These are phyloP conservation scores for Gnathochromis pfefferi DNA, from an alignment of 2,113 vertebrate species.

Conservation along the genomic window DNA sequence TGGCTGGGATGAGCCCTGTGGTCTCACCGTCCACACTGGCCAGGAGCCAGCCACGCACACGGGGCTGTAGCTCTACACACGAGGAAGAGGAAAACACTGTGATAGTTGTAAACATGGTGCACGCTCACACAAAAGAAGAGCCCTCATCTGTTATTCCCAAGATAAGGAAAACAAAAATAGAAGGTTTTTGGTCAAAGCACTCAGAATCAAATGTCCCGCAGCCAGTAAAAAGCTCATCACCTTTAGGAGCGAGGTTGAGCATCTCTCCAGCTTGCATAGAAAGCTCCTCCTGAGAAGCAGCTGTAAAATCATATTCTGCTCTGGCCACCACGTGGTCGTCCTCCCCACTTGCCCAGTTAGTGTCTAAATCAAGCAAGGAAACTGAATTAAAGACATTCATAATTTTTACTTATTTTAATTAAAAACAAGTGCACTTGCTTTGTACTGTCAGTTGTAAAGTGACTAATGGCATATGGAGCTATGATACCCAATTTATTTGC, in stretches of 20 bases:
- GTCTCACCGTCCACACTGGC: too few relatives aligned
- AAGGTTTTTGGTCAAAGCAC: background rate
- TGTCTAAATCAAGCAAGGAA: slow-evolving; percentile 45
- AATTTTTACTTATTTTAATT: background rate
- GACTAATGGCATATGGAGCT: too few relatives aligned
- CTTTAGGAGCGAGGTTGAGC: slow-evolving; percentile 93
- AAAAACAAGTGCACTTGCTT: background rate
- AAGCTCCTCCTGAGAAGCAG: slow-evolving; percentile 90
- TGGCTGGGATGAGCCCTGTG: background rate
- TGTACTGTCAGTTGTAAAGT: background rate
- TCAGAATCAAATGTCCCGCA: background rate
- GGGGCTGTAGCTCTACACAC: too few relatives aligned
- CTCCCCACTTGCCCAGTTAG: slow-evolving; percentile 88
- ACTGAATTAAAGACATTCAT: background rate
- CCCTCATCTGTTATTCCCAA: background rate
- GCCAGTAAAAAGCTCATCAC: slow-evolving; percentile 51
- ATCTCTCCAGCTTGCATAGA: slow-evolving; percentile 88
- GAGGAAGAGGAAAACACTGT: background rate
- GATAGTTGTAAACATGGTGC: background rate
- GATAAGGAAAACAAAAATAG: background rate
- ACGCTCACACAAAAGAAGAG: background rate
- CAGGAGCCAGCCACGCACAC: too few relatives aligned
- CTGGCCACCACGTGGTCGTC: slow-evolving; percentile 93
- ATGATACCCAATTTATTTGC: too few relatives aligned
- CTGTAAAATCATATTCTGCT: slow-evolving; percentile 89